Evolutionary conservation across 1,140 invertebrate species (phyloP), one percentile per base, ranked within the genome.

Genomic region (Bombus soroeensis): DNA sequence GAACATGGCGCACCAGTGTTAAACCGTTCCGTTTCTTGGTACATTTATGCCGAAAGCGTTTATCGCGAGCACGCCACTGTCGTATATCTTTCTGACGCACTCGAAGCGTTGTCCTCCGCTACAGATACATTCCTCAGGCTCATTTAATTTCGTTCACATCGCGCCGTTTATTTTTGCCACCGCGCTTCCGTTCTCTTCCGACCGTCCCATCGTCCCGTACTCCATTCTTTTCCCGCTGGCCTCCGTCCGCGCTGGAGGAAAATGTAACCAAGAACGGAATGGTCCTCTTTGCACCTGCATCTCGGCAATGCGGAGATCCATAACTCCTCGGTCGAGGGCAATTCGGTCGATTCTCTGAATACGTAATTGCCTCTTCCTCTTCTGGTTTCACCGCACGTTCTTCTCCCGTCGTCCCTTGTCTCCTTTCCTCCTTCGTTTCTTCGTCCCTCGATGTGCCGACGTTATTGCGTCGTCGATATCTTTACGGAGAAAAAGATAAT

Each of bases 311-410:
- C 83, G 77, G 80, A 80, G 83, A 91, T 85, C 89, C 87, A 90
- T 92, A 92, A 91, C 82, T 91, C 85, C 75, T 85, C 86, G 84
- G 74, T 87, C 88, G 88, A 71, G 87, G 81, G 85, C 90, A 83
- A 91, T 92, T 92, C 91, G 86, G 85, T 88, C 88, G 89, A 90
- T 90, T 91, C 88, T 72, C 83, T 87, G 89, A 91, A 91, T 90
- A 89, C 89, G 91, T 90, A 91, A 92, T 92, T 92, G 88, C 70
- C 81, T 83, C 73, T 87, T 83, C 85, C 88, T 85, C 47, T 70
- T 81, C 81, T 78, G 32, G 41, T 25, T 68, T 81, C 88, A 80
- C 64, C 80, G 80, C 84, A 89, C 84, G 85, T 89, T 87, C 62
- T 59, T 68, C 57, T 78, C 10, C n/a, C 74, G 34, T 70, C 41